phyloP scores from a whole-genome alignment of 2,888 invertebrate species.

The Zonitis immaculata region DNA sequence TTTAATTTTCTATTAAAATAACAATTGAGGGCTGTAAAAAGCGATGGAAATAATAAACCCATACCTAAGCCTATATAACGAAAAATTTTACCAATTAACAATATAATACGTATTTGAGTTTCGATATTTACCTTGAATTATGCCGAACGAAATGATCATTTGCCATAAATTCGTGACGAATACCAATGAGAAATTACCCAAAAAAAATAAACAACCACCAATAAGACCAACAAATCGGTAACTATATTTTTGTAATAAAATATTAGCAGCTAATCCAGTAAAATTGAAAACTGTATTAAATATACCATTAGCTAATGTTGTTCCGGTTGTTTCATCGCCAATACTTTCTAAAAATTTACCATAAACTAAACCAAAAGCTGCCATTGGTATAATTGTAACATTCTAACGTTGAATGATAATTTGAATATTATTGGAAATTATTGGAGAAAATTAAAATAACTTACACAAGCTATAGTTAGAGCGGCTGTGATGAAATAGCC shows the following conservation, averaged over 20 bases:
- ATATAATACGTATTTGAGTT: too few relatives aligned
- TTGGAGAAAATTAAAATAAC: too few relatives aligned
- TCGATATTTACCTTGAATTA: slow-evolving; percentile 61
- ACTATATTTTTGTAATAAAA: slow-evolving; percentile 61
- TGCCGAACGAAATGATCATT: slow-evolving; percentile 60
- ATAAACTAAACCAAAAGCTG: slow-evolving; percentile 67
- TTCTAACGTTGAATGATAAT: too few relatives aligned
- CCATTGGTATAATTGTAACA: slow-evolving; percentile 61
- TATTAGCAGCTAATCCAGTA: slow-evolving; percentile 61
- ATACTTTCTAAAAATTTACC: slow-evolving; percentile 62
- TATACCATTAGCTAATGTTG: slow-evolving; percentile 65
- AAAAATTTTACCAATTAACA: neutral
- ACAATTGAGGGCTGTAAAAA: slow-evolving; percentile 68
- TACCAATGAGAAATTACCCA: slow-evolving; percentile 59
- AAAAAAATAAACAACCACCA: slow-evolving; percentile 60
- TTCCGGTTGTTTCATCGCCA: slow-evolving; percentile 65
- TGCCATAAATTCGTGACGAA: slow-evolving; percentile 61
- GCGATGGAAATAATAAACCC: slow-evolving; percentile 68
- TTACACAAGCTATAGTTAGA: slow-evolving; percentile 70
- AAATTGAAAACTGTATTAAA: slow-evolving; percentile 62
- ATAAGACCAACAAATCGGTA: slow-evolving; percentile 62
- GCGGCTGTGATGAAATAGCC: slow-evolving; percentile 72
- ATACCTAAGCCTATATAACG: slow-evolving; percentile 59
- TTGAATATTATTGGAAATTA: too few relatives aligned
- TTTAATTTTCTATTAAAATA: slow-evolving; percentile 67